These are phyloP conservation scores for Ischnura elegans DNA, from an alignment of 2,888 invertebrate species.

Conservation along the genomic window DNA sequence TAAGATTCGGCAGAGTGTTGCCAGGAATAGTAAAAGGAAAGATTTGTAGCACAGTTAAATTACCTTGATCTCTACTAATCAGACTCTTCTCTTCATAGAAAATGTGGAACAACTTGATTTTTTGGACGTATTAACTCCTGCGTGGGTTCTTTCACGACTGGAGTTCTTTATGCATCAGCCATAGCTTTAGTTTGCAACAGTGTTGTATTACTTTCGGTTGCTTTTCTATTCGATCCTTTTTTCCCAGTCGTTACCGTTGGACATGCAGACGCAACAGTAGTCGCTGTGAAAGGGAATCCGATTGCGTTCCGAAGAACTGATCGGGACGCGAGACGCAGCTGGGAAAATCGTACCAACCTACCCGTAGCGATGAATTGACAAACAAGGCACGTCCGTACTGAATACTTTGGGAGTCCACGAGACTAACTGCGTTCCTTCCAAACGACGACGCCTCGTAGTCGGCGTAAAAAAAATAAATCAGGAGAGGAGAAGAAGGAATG, in stretches of 20 bases:
- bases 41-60: too few species aligned
- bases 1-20: too few species aligned
- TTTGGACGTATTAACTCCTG: too few species aligned
- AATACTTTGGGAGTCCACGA: not conserved
- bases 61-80: too few species aligned
- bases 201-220: too few species aligned
- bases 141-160: too few species aligned
- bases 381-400: not conserved
- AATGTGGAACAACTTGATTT: too few species aligned
- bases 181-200: too few species aligned
- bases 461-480: conserved; percentile 2
- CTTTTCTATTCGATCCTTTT: too few species aligned
- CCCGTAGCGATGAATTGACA: not conserved
- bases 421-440: conserved; percentile 18
- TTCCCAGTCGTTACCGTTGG: not conserved
- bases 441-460: not conserved
- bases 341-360: not conserved
- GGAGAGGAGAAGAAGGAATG: not conserved
- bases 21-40: too few species aligned
- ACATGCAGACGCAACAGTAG: not conserved
- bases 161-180: too few species aligned
- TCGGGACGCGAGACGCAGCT: not conserved
- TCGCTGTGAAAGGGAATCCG: not conserved
- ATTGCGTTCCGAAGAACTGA: not conserved
- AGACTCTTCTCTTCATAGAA: too few species aligned